Base-by-base conservation (phyloP, 2,888 invertebrate species). In the Zelleria hepariella region DNA sequence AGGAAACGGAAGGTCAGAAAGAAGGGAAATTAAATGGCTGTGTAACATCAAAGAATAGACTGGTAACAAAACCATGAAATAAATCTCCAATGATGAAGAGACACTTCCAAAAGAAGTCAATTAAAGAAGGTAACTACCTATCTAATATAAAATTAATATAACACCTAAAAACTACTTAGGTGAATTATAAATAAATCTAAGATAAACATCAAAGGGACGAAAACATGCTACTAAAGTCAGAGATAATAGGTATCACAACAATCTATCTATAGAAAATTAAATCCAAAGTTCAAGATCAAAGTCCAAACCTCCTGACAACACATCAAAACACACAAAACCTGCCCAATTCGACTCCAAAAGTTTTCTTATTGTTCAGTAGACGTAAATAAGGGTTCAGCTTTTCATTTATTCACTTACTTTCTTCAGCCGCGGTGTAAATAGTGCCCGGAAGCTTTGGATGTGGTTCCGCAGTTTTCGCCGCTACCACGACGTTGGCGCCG, bases 381-480 rank as follows among this genome's bases (percentile, higher is more conserved):
- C 32, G 8, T 42, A 27, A 26, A 27, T 32, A 20, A 8, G 20
- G 15, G 15, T 48, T 32, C 6, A 51, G 15, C 48, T 56, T 62
- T 2, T 15, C 5, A 42, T 42, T 42, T 15, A 42, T 42, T 42
- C 4, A 80, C 86, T 80, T 86, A 96, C 96, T 93, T 91, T 98
- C 97, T 87, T 95, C 92, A 8, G 96, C 96, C 56, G 96, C 95
- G 5, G 95, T 92, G 81, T 95, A 97, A 77, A 98, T 97, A 52
- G 98, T 98, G 64, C 97, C 97, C 20, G 96, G 95, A 47, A 98
- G 85, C 81, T 96, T 97, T 0, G 97, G 96, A 90, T 98, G 96
- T 0, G 96, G 93, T 64, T 94, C 93, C 0, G 95, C 94, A 24
- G 97, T 97, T 90, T 98, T 98, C 5, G 97, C 97, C 58, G 97